Base-by-base conservation (phyloP, 2,888 invertebrate genomes). In the Lasioglossum calceatum region DNA sequence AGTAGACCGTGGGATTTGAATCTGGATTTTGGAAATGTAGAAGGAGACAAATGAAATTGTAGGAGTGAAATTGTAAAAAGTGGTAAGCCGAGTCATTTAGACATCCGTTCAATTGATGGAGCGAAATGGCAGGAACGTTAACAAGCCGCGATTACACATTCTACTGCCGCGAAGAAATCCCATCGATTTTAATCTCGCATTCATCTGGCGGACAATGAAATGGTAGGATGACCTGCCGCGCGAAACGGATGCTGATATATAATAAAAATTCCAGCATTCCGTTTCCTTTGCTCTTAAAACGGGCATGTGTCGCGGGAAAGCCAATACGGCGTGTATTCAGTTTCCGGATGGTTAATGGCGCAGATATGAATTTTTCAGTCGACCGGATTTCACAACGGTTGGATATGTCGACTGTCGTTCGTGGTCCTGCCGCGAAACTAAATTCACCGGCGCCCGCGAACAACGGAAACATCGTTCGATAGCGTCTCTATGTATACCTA, bases 271-370 rank as follows among this genome's bases (percentile, higher is more conserved):
- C 36, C 67, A 1, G 16, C 73, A 73, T 67, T 77, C 54, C 54
- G 82, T 77, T 82, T 82, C 67, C 67, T 36, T 36, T 67, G 70
- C 77, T 76, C 32, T 76, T 79, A 83, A 77, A 73, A 44, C 42
- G 42, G 10, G 64, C 72, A 77, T 82, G 75, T 64, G 79, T 73
- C n/a, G 58, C 79, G 71, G 67, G 77, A 77, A 79, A 74, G 70
- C 78, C 86, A 83, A 86, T 85, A 82, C 47, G 75, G 64, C 47
- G 74, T 47, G 54, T 58, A 79, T 81, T 84, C 81, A 67, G 79
- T 89, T 86, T 84, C 87, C 88, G 84, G 79, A 58, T 79, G 80
- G 89, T 88, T 87, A 89, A 89, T 89, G 81, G 84, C 74, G 61
- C 47, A 70, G 67, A 89, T 82, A 89, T 83, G 82, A 86, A 85